These are phyloP conservation scores for Amblyopsis hoosieri DNA, from an alignment of 2,797 vertebrate species.

Conservation along the genomic window DNA sequence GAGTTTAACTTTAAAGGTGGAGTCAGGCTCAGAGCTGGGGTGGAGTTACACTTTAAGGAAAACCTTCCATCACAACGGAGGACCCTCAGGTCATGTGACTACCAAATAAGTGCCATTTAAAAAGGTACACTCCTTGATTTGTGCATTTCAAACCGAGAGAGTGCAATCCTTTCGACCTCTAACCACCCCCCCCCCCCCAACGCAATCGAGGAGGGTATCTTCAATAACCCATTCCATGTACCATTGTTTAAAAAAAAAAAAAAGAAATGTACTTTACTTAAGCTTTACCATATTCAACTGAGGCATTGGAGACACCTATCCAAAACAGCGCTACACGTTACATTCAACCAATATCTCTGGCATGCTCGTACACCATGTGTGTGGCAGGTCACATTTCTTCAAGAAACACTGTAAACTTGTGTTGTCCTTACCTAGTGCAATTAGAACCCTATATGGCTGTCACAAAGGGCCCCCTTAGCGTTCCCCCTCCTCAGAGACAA, in stretches of 20 bases:
- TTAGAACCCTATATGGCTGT: constrained; percentile 63
- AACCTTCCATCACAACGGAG: constrained; percentile 5
- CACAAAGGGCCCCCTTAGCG: constrained; percentile 59
- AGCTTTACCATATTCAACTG: constrained; percentile 37
- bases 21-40: too few species aligned
- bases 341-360: constrained; percentile 66
- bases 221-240: too few species aligned
- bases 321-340: constrained; percentile 68
- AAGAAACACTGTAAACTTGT: constrained; percentile 60
- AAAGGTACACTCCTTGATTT: too few species aligned
- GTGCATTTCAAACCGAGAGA: too few species aligned
- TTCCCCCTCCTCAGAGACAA: constrained; percentile 42
- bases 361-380: constrained; percentile 39
- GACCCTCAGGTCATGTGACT: neutral
- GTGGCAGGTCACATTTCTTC: constrained; percentile 50
- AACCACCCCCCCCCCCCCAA: too few species aligned
- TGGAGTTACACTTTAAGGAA: neutral
- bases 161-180: too few species aligned
- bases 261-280: too few species aligned
- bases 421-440: constrained; percentile 72
- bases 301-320: constrained; percentile 28
- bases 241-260: too few species aligned
- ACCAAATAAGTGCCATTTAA: constrained; percentile 31
- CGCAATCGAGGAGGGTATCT: too few species aligned
- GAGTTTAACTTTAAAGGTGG: constrained; percentile 10